Evolutionary conservation across 2,888 invertebrate species (phyloP).

Genomic region (Euplagia quadripunctaria): DNA sequence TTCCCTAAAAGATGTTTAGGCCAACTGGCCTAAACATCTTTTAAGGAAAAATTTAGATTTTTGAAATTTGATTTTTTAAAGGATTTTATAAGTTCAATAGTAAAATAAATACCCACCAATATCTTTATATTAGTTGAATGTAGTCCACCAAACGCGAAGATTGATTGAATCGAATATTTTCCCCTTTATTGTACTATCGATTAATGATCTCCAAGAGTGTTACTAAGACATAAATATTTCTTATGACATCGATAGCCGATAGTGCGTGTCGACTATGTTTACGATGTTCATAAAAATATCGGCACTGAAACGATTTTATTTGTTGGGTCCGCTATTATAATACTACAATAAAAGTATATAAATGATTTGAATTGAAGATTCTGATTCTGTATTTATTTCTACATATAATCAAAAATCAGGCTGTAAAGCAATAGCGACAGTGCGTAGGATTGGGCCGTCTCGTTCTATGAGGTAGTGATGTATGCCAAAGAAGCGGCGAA

Average conservation of each 20-base stretch:
- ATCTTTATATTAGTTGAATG: background rate
- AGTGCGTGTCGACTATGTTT: slow-evolving; percentile 74
- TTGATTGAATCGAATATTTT: slow-evolving; percentile 36
- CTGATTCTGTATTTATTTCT: background rate
- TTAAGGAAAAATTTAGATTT: too few species aligned
- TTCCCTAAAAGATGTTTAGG: background rate
- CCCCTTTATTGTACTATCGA: slow-evolving; percentile 54
- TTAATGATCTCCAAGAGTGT: slow-evolving; percentile 69
- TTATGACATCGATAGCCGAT: slow-evolving; percentile 76
- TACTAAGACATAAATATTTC: slow-evolving; percentile 74
- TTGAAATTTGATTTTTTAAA: too few species aligned
- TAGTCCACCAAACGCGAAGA: background rate
- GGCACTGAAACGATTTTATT: slow-evolving; percentile 61
- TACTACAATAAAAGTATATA: slow-evolving; percentile 1
- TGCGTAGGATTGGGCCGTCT: too few species aligned
- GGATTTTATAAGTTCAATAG: background rate
- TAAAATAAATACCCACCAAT: background rate
- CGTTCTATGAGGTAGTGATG: too few species aligned
- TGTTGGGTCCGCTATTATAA: slow-evolving; percentile 44
- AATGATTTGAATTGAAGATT: slow-evolving; percentile 3
- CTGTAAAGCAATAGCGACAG: too few species aligned
- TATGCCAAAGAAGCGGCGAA: too few species aligned
- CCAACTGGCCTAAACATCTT: too few species aligned
- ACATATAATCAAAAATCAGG: too few species aligned
- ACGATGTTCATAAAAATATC: slow-evolving; percentile 74